Evolutionary conservation across 1,140 invertebrate genomes (phyloP), one percentile per base, ranked within the genome.

Genomic region (Potamilus streckersoni): DNA sequence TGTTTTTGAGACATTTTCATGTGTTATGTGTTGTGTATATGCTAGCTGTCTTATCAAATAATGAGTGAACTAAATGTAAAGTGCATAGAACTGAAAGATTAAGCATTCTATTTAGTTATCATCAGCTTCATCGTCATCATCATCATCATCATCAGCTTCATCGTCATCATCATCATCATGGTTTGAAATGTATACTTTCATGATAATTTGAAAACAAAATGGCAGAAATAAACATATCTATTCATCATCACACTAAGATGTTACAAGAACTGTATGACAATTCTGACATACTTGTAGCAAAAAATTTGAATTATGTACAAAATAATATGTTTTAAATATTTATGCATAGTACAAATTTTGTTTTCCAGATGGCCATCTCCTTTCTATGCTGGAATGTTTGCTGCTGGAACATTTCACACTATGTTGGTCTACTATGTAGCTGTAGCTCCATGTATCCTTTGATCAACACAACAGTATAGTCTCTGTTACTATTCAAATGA

Each of bases 311-410:
- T 20, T 64, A 20, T 16, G 13, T n/a, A 17, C 23, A 13, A 31
- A 20, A 31, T 64, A 27, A 62, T 49, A 27, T 27, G 1, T 49
- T 64, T 31, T n/a, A 19, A 15, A 58, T 56, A 3, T 72, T 16
- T 68, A 60, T 20, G 31, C 27, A 49, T 78, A 56, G 63, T 60
- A 16, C 31, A 20, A 58, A 15, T 68, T 69, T 74, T 58, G 64
- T 62, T 64, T 84, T 80, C 60, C 78, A 89, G 86, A 68, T 86
- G 86, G 86, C 82, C 84, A 14, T 85, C 87, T 74, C 87, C 87
- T 20, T 38, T 87, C 0, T 85, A 72, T 82, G 82, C 85, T 13
- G 86, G 87, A 16, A 70, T 79, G 14, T 89, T 88, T 83, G 77
- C 23, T 68, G 87, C 82, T 66, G 87, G 87, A 31, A 64, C 86